Evolutionary conservation across 2,888 invertebrate species (phyloP).

Genomic region (Ormyrus rosae): DNA sequence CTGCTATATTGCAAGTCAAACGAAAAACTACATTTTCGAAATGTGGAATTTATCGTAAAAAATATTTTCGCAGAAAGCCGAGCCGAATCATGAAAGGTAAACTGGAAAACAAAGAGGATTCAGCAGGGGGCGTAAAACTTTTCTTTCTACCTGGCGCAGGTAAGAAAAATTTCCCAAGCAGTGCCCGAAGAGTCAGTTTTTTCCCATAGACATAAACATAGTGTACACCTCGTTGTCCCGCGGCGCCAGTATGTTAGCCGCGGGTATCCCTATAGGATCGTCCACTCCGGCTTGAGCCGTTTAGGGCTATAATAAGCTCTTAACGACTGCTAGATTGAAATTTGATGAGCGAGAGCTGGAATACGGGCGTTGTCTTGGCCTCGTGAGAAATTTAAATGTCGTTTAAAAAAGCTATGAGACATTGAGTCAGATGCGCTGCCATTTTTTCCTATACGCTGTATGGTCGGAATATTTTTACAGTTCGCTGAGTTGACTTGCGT

Average conservation of each 20-base stretch:
- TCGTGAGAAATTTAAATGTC: slow-evolving; percentile 53
- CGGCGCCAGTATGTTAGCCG: slow-evolving; percentile 13
- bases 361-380: slow-evolving; percentile 43
- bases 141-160: too few species aligned
- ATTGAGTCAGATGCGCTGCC: slow-evolving; percentile 24
- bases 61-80: too few species aligned
- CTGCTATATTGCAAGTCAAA: too few species aligned
- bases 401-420: slow-evolving; percentile 25
- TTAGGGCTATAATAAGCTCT: slow-evolving; percentile 52
- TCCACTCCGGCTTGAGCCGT: slow-evolving; percentile 17
- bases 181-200: slow-evolving; percentile 1
- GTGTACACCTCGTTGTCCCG: neutral
- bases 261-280: slow-evolving; percentile 34
- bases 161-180: slow-evolving; percentile 10
- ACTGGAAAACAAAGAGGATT: too few species aligned
- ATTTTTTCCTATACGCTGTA: slow-evolving; percentile 21
- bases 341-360: slow-evolving; percentile 47
- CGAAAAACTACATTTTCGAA: too few species aligned
- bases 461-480: slow-evolving; percentile 21
- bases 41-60: too few species aligned
- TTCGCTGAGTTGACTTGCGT: neutral
- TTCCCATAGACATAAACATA: slow-evolving; percentile 20
- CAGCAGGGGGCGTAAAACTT: too few species aligned
- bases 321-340: slow-evolving; percentile 54
- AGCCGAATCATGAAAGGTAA: too few species aligned